Conservation (phyloP, 2,113 vertebrate species). For the Ptychochromis oligacanthus region DNA sequence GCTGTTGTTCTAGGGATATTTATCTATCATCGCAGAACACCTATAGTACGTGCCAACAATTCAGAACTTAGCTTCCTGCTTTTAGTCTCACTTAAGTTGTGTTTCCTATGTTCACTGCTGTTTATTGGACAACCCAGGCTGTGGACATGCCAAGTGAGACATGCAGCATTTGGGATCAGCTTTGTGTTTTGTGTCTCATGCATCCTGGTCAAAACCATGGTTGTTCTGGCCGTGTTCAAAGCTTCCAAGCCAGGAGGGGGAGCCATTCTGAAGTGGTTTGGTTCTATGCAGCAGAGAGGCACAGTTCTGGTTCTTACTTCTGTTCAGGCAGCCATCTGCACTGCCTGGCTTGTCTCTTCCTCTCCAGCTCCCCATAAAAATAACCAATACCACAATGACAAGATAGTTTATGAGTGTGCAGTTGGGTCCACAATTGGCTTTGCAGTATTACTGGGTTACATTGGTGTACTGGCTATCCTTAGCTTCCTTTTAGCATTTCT, state of each 20-base stretch:
- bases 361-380: conserved; percentile 65
- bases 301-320: conserved; percentile 63
- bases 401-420: conserved; percentile 72
- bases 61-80: conserved; percentile 73
- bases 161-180: conserved; percentile 59
- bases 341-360: conserved; percentile 60
- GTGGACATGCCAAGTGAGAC: conserved; percentile 71
- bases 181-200: conserved; percentile 71
- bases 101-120: conserved; percentile 74
- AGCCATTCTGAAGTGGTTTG: conserved; percentile 66
- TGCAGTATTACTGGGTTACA: conserved; percentile 70
- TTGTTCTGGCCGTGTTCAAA: conserved; percentile 53
- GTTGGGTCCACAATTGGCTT: conserved; percentile 70
- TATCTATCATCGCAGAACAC: conserved; percentile 55
- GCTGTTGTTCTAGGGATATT: conserved; percentile 60
- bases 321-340: conserved; percentile 69
- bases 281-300: conserved; percentile 64
- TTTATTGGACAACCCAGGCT: conserved; percentile 72
- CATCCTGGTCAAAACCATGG: conserved; percentile 54
- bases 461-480: conserved; percentile 67
- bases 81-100: conserved; percentile 49
- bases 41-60: conserved; percentile 77
- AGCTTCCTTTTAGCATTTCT: conserved; percentile 76
- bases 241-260: conserved; percentile 58
- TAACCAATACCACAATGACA: conserved; percentile 52